Base-by-base conservation (phyloP, 1,140 invertebrate species). In the Papilio xuthus region DNA sequence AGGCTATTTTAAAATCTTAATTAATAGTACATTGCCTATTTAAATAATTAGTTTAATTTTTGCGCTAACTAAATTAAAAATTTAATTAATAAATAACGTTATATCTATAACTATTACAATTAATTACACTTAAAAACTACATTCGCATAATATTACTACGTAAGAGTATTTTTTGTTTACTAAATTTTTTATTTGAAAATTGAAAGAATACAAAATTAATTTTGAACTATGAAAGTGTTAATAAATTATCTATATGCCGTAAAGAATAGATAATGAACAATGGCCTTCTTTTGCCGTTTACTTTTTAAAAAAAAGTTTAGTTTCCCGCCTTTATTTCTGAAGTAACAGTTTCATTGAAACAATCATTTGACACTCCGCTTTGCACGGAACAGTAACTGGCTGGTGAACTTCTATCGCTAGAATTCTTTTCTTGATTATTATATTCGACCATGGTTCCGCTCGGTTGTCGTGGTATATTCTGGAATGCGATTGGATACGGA, bases 251-350 rank as follows among this genome's bases (percentile, higher is more conserved):
- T 63, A 63, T 28, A 28, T 63, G 28, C 60, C 26, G 56, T 60
- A 60, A 26, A 7, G 50, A 56, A 20, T n/a, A 9, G 1, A 20
- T 26, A 26, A 69, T 37, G 0, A 32, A 41, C 4, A 10, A 15
- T 32, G 6, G 1, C 23, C 6, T 23, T 23, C 3, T 23, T 56
- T 6, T 60, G 20, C 12, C 56, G 13, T 67, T 15, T 63, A 13
- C 0, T 2, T 15, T 32, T 32, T 32, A 37, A 75, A 23, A 78
- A 74, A 26, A 75, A 79, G 79, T 63, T 85, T 80, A 92, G 81
- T 91, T 90, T 81, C 88, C 89, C 44, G 91, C 89, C 79, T 93
- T 93, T 77, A 92, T 92, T 88, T 93, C 91, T 1, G 92, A 88
- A 74, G 85, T 84, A 1, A 77, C 84, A 7, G 90, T 88, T 82